Evolutionary conservation across 2,888 invertebrate species (phyloP), one percentile per base, ranked within the genome.

Genomic region (Drosophila lacicola): DNA sequence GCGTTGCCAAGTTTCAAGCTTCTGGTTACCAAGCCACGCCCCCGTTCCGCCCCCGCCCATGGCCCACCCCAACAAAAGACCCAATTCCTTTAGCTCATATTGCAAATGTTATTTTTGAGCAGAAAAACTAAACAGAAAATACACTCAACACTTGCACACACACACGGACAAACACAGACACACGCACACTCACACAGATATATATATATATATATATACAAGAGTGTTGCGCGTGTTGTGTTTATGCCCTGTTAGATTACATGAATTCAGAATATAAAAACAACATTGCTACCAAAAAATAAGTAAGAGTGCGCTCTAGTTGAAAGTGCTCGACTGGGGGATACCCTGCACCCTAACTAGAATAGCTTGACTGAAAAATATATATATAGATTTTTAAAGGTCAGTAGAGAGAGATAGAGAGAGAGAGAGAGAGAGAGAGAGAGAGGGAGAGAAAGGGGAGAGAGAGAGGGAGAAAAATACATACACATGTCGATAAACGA

Each of bases 111-210:
- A 67, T 77, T 74, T 70, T 79, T 61, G 36, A 65, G 60, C 56
- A 55, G 49, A 61, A 54, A 76, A 78, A 74, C 79, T 74, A 57
- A 67, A 68, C 57, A 63, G n/a, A 73, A 74, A 74, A 73, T 41
- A 67, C 45, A 50, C 61, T 34, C 45, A 21, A 42, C 51, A 44
- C 25, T 17, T 42, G 2, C 42, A 25, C 41, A 54, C 56, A 51
- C n/a, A 11, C 25, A 46, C 10, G n/a, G 10, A 36, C 4, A 46
- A 0, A 29, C 29, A 29, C 29, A 6, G 2, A 2, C 29, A 29
- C 29, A 29, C 29, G 0, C 8, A 25, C 25, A 8, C 8, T 5
- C 6, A 25, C 5, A 25, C 5, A 25, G 6, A 8, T 8, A 25
- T 25, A 21, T 0, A 25, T 6, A 25, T 25, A 25, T 25, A 25